These are phyloP conservation scores for Andricus quercusramuli DNA, from an alignment of 2,888 invertebrate genomes.

Conservation along the genomic window DNA sequence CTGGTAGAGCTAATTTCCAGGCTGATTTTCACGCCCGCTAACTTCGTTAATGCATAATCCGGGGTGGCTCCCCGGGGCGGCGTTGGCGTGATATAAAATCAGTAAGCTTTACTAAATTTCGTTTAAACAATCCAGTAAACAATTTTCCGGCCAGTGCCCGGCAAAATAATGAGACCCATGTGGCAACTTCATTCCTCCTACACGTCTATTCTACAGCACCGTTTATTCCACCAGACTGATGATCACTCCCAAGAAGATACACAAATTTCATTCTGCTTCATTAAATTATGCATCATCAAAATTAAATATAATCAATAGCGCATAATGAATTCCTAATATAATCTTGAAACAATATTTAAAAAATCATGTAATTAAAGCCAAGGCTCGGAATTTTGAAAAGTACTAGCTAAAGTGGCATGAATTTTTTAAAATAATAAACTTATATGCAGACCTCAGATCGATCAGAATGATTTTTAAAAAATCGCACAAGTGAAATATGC, in stretches of 20 bases:
- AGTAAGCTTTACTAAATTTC: constrained; percentile 79
- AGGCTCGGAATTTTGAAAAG: no score
- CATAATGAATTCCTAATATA: neutral
- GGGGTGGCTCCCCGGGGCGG: constrained; percentile 72
- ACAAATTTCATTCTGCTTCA: constrained; percentile 43
- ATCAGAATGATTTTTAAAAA: no score
- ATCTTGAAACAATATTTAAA: neutral
- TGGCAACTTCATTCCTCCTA: constrained; percentile 60
- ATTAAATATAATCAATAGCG: neutral
- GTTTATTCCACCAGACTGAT: constrained; percentile 63
- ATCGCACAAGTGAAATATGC: no score
- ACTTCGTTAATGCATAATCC: constrained; percentile 78
- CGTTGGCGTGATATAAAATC: constrained; percentile 77
- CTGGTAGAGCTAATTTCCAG: constrained; percentile 68
- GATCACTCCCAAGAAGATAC: constrained; percentile 28
- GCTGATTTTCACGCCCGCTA: constrained; percentile 66
- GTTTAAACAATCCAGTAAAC: constrained; percentile 79
- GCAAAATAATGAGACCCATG: constrained; percentile 78
- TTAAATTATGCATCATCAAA: neutral
- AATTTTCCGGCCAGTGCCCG: constrained; percentile 78
- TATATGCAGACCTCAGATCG: no score
- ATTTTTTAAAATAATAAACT: no score
- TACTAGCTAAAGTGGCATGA: no score
- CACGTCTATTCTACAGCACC: constrained; percentile 47
- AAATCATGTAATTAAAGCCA: no score